phyloP scores from a whole-genome alignment of 2,888 invertebrate genomes.

The Heliconius erato region DNA sequence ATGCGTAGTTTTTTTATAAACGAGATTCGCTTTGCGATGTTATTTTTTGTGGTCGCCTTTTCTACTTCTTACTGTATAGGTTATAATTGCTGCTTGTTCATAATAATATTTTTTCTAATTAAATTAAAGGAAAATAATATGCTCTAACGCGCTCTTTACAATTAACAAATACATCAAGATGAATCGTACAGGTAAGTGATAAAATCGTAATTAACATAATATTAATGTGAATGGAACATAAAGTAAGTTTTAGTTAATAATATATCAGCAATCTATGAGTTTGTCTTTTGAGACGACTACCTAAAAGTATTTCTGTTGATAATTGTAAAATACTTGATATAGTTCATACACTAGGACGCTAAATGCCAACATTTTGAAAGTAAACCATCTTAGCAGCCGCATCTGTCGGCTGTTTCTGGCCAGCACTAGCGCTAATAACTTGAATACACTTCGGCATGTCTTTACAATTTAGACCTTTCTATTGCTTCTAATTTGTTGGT shows the following conservation, averaged over 20 bases:
- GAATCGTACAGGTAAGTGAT: slow-evolving; percentile 18
- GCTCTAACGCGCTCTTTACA: background rate
- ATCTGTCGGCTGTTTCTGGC: slow-evolving; percentile 57
- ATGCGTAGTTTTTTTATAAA: background rate
- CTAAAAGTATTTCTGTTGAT: background rate
- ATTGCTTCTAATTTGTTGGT: slow-evolving; percentile 78
- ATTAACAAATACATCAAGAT: background rate
- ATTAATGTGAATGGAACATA: background rate
- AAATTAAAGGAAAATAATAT: slow-evolving; percentile 8
- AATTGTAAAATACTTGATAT: slow-evolving; percentile 22
- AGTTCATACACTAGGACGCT: background rate
- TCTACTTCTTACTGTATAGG: background rate
- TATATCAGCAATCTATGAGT: background rate
- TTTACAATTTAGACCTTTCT: slow-evolving; percentile 70
- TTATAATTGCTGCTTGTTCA: background rate
- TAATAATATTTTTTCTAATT: background rate
- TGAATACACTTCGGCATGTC: slow-evolving; percentile 71
- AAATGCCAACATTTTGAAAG: slow-evolving; percentile 39
- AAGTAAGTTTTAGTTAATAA: background rate
- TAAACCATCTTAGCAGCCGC: slow-evolving; percentile 53
- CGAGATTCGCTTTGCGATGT: background rate
- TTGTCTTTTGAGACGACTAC: background rate
- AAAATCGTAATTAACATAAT: background rate
- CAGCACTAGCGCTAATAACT: slow-evolving; percentile 66
- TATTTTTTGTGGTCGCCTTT: background rate